phyloP scores from a whole-genome alignment of 2,113 vertebrate species.

The Pardalotus punctatus region DNA sequence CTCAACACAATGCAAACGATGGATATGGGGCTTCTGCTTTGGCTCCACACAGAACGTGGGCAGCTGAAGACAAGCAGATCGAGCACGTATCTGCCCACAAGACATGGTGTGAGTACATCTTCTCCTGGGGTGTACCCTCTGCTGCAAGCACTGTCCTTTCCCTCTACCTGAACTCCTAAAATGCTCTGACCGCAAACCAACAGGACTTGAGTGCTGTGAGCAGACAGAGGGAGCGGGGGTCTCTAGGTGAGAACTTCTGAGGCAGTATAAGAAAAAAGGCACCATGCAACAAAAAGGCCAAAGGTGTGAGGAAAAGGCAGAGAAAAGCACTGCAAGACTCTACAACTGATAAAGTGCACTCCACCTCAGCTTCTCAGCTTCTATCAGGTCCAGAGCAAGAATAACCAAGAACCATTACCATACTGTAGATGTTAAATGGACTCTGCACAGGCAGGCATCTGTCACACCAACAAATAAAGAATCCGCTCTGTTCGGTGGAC shows the following conservation, averaged over 20 bases:
- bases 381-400: background rate
- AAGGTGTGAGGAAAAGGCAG: background rate
- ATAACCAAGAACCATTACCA: background rate
- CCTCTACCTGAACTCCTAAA: background rate
- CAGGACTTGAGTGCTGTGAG: background rate
- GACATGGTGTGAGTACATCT: rapidly evolving
- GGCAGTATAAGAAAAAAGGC: background rate
- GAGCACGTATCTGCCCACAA: background rate
- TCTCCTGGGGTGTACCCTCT: background rate
- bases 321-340: background rate
- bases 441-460: background rate
- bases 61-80: background rate
- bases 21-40: background rate
- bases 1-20: background rate
- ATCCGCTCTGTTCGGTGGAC: background rate
- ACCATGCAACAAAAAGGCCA: background rate
- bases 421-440: background rate
- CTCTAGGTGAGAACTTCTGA: background rate
- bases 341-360: background rate
- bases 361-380: background rate
- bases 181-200: background rate
- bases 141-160: background rate
- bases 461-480: background rate
- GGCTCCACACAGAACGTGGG: background rate
- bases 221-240: background rate